Conservation (phyloP, 2,797 vertebrate genomes). For the Helicolenus hilgendorfi region DNA sequence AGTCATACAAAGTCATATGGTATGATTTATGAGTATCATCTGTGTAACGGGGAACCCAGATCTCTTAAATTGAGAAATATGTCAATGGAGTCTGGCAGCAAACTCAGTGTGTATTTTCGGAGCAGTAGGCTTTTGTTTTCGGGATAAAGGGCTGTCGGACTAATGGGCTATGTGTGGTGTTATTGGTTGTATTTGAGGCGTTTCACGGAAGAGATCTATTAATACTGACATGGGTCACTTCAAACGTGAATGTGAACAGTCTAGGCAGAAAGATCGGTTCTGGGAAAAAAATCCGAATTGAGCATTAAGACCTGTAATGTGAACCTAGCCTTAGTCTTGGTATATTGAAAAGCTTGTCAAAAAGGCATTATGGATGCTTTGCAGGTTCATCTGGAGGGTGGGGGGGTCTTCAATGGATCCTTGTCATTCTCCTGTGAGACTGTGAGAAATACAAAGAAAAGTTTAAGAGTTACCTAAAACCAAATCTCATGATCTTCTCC, state of each 20-base stretch:
- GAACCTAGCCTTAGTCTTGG: no score
- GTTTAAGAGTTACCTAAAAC: background rate
- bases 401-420: background rate
- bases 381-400: background rate
- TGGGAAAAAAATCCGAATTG: no score
- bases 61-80: background rate
- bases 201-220: accelerated
- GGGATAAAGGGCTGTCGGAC: no score
- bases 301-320: no score
- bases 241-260: accelerated
- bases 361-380: background rate
- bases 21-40: background rate
- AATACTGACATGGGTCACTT: no score
- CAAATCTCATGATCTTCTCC: background rate
- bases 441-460: background rate
- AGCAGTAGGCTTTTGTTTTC: no score
- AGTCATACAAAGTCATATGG: background rate
- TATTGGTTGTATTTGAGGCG: no score
- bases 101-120: no score
- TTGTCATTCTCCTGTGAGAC: background rate
- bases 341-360: background rate
- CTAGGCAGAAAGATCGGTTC: no score
- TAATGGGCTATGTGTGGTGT: no score
- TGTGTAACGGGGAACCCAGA: background rate
- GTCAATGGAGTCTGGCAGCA: background rate